Base-by-base conservation (phyloP, 2,888 invertebrate genomes). In the Nemoura dubitans region DNA sequence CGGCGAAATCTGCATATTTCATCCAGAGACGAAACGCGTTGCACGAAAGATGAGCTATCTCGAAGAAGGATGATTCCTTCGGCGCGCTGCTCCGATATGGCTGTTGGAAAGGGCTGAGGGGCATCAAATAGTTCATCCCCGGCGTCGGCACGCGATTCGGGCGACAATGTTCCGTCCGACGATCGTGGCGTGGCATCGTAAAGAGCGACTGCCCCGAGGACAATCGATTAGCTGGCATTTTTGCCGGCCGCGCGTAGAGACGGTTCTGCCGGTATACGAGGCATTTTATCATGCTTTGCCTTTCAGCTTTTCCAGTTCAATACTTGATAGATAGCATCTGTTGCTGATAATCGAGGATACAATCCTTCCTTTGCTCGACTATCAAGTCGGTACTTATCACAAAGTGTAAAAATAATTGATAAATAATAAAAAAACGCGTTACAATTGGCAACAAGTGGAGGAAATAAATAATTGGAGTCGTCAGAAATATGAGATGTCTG, bases 401-500 rank as follows among this genome's bases (percentile, higher is more conserved):
- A 21, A 21, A 59, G 14, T 21, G 21, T 2, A 59, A 59, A 59
- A 59, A 59, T 59, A 21, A 59, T 59, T 10, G 59, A 10, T 16
- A 21, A n/a, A 59, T 7, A 59, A 59, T 36, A 59, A 59, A 7
- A 1, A 59, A 59, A 3, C 59, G 6, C 21, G 59, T 59, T 59
- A 59, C 59, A 59, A 59, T 59, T 59, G 59, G 59, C 59, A 59
- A 59, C 59, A 59, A 59, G 59, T 59, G 59, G 59, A 59, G 59
- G 59, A 59, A 59, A 59, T 21, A 59, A 59, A n/a, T n/a, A n/a
- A 59, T 59, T 59, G 59, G 59, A 21, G 16, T 59, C 59, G 59
- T 59, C 59, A 59, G 59, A 59, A 59, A 59, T 59, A 21, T 21
- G 59, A 59, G 59, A 59, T 59, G 59, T 59, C 59, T 59, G 59